Conservation (phyloP, 2,113 vertebrate genomes). For the Castor canadensis region DNA sequence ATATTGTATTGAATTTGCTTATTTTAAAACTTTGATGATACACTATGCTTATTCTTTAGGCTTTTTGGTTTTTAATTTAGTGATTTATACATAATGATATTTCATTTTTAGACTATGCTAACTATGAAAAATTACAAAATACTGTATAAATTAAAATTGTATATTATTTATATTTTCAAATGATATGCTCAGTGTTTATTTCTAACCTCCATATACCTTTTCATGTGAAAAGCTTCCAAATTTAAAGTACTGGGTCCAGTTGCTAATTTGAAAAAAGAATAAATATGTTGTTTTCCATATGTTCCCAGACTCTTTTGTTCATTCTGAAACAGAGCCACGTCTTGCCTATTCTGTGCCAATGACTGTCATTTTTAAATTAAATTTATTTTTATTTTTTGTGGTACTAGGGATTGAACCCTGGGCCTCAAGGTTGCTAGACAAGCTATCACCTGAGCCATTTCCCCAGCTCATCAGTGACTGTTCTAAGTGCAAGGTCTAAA, state of each 20-base stretch:
- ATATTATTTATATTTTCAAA: too few species aligned
- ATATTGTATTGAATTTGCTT: not conserved
- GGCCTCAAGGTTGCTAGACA: too few species aligned
- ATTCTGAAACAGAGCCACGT: not conserved
- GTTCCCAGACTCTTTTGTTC: not conserved
- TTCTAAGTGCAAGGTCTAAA: too few species aligned
- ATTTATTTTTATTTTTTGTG: too few species aligned
- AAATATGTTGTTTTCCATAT: not conserved
- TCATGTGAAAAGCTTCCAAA: not conserved
- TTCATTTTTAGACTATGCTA: not conserved
- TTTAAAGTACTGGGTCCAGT: not conserved
- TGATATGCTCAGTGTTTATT: not conserved
- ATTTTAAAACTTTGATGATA: not conserved
- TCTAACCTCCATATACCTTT: not conserved
- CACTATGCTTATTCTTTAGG: not conserved
- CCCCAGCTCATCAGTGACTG: too few species aligned
- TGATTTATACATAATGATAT: not conserved
- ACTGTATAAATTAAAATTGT: not conserved
- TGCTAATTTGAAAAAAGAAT: not conserved
- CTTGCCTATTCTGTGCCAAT: not conserved
- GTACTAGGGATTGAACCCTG: too few species aligned
- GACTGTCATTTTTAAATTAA: too few species aligned
- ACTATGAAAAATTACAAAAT: not conserved
- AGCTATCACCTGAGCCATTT: too few species aligned
- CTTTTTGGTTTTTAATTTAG: not conserved